Base-by-base conservation (phyloP, 2,888 invertebrate genomes). In the Lepidocyrtinus sp. region DNA sequence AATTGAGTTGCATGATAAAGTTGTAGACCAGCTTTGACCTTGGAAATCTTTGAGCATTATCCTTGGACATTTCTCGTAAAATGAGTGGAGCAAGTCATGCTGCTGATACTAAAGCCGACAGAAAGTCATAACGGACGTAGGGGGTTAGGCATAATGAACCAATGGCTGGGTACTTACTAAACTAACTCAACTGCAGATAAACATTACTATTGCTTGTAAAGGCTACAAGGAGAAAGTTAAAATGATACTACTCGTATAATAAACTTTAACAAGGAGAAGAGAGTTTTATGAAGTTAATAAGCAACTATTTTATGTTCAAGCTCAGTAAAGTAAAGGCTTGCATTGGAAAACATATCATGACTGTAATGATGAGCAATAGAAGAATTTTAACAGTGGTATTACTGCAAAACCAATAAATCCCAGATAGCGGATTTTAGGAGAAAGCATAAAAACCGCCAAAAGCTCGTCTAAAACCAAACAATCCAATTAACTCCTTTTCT, bases 401-500 rank as follows among this genome's bases (percentile, higher is more conserved):
- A 36, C 36, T 36, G 12, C 36, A 36, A 50, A 55, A 73, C 68
- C 72, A 78, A 78, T 78, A 78, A 78, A 77, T 77, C 71, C 27
- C 65, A 72, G 68, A 61, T 61, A 45, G 36, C 36, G 36, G 36
- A 12, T 36, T 36, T 36, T 5, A 36, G 36, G 12, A 36, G 36
- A 50, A 36, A 21, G n/a, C n/a, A 59, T 50, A 50, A 50, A 17
- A 50, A n/a, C 59, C 45, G 45, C 27, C 36, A 27, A 61, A 55
- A 78, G 68, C 68, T 46, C 78, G 36, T 72, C 36, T 25, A 68
- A 78, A 77, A 72, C 78, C 78, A 26, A 78, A 73, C 78, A 78
- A 73, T 78, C 78, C 78, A 78, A 78, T 78, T 73, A 78, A 68
- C 68, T 78, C 68, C 21, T 71, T 63, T 74, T 61, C 74, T 19